Base-by-base conservation (phyloP, 2,113 vertebrate species). In the Calonectris borealis region DNA sequence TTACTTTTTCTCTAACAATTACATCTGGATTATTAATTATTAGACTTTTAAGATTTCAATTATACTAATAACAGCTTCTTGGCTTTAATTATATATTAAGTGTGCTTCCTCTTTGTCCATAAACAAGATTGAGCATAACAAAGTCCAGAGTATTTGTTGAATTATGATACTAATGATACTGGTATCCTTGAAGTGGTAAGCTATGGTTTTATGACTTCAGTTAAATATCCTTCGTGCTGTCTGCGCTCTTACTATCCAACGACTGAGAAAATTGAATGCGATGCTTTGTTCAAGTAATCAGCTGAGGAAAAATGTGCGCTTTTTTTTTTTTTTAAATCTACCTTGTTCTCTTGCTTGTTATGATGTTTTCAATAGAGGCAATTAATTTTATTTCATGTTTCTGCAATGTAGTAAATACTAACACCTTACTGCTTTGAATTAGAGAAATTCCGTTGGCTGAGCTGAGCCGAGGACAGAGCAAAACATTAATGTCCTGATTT, bases 291-390 rank as follows among this genome's bases (percentile, higher is more conserved):
- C 38, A 60, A 81, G 32, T 12, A 69, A 46, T 24, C 36, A 61
- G 15, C 4, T 48, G 34, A 22, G 46, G 16, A 44, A 77, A 83
- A 65, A 26, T 0, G 1, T 36, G 1, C 13, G 3, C 4, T 9
- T 51, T 38, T 46, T 8, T 32, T 15, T 42, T 22, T 60, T 48
- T 34, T 60, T 1, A 16, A 20, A 48, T 76, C 5, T 57, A 11
- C 21, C 25, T 55, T 48, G 2, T 51, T 81, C 16, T 61, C 16
- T 69, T 79, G 20, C 21, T 70, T 57, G 6, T 38, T n/a, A 38
- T 17, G 13, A 29, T 42, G 7, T 48, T 75, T 90, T 70, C 9
- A n/a, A 20, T 6, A 22, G 34, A 66, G 11, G 4, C 2, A 64
- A 66, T 16, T 18, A 27, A 76, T 58, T 87, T 57, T 52, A 9